A percentile compares a stretch with the other conserved stretches of the same genome.
phyloP scores from a whole-genome alignment of 1,140 invertebrate genomes.

The Hermatobates lingyangjiaoensis region DNA sequence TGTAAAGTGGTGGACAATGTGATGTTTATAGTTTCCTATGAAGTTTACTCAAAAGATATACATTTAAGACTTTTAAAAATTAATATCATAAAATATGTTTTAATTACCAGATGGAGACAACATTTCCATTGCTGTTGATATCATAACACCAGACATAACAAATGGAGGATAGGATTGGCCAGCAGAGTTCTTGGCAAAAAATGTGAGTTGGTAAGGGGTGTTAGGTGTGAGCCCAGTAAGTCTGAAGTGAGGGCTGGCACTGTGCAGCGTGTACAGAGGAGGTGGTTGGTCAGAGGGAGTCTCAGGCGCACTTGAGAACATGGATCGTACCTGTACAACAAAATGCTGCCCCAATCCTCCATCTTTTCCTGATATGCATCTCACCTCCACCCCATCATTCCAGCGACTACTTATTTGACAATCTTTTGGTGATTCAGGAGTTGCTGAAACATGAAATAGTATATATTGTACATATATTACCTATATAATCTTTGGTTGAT shows the following conservation, averaged over 20 bases:
- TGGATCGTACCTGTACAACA: neutral
- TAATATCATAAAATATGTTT: too few relatives aligned
- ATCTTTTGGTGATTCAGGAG: neutral
- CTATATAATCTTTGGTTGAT: too few relatives aligned
- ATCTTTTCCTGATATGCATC: neutral
- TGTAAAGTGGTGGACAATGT: too few relatives aligned
- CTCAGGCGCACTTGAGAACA: neutral
- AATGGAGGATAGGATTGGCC: neutral
- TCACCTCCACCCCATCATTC: neutral
- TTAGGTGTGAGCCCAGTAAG: neutral
- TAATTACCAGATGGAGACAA: neutral
- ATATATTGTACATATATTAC: neutral
- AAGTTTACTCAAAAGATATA: too few relatives aligned
- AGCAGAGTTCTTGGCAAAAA: neutral
- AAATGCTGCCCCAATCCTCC: neutral
- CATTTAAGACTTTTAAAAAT: too few relatives aligned
- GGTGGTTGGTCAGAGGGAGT: neutral
- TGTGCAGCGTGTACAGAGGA: neutral
- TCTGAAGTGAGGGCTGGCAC: neutral
- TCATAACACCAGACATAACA: neutral
- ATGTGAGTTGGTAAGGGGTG: neutral
- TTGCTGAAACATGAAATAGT: neutral
- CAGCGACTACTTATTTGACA: neutral
- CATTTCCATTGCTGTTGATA: neutral
- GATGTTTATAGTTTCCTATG: too few relatives aligned